phyloP scores from a whole-genome alignment of 2,113 vertebrate species.

The Sinocyclocheilus grahami region DNA sequence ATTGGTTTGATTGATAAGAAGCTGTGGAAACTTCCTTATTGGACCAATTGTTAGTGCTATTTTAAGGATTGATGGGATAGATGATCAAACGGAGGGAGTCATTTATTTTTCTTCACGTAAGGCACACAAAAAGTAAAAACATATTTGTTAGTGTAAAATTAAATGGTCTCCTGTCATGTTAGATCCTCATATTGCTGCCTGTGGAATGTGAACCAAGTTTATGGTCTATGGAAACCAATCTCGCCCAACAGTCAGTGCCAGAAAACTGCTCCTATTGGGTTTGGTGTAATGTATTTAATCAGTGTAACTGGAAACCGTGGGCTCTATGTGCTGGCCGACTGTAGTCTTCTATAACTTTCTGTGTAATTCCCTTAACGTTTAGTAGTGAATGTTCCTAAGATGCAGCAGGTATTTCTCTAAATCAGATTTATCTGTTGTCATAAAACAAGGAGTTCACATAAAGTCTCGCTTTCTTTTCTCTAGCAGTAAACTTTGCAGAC shows the following conservation, averaged over 20 bases:
- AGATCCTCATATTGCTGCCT: not conserved
- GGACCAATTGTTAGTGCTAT: not conserved
- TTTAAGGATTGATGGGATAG: not conserved
- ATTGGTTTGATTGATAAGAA: not conserved
- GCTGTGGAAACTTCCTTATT: not conserved
- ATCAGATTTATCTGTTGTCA: not conserved
- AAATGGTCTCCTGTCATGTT: not conserved
- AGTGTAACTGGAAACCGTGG: not conserved
- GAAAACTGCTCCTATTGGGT: not conserved
- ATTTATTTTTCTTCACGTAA: not conserved
- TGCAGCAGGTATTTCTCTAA: not conserved
- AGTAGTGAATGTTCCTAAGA: not conserved
- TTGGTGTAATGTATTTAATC: slow-evolving; percentile 21
- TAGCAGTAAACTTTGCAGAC: not conserved
- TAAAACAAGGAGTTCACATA: not conserved
- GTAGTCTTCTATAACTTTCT: not conserved
- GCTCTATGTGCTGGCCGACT: not conserved
- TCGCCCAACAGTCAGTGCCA: not conserved
- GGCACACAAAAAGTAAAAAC: not conserved
- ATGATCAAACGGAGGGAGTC: not conserved
- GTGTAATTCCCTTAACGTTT: not conserved
- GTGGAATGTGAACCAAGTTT: not conserved
- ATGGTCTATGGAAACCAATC: not conserved
- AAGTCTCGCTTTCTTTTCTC: not conserved
- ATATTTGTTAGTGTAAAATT: not conserved